Base-by-base conservation (phyloP, 2,113 vertebrate genomes). In the Puma concolor region DNA sequence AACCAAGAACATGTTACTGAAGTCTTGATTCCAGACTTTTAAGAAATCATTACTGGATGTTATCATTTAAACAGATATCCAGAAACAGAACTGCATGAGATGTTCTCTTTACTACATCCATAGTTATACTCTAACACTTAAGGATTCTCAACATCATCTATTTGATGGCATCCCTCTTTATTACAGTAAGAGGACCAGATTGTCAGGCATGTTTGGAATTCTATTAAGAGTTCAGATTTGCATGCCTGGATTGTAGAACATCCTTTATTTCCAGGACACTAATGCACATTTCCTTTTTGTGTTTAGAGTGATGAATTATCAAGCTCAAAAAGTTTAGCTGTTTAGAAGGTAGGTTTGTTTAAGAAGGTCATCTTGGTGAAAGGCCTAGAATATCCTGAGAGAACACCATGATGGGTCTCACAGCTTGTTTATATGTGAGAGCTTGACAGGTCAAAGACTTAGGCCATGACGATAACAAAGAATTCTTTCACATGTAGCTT, bases 151-250 rank as follows among this genome's bases (percentile, higher is more conserved):
- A 38, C 12, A 91, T 96, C 41, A 96, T 69, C 57, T 64, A 96
- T 91, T 52, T 80, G 80, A 97, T 54, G n/a, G 19, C n/a, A 96
- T 91, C 36, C n/a, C 31, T 44, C 89, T 94, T 93, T 87, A 96
- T 50, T 87, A 96, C 29, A 66, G 23, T 54, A 95, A 81, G 38
- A 67, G 52, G 72, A 96, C 25, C 54, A 93, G 92, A 95, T 16
- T 93, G 60, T 96, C 94, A 97, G 96, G 76, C 94, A 96, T 97
- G 89, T 95, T 95, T 92, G 17, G n/a, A 97, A 97, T 96, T 97
- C 74, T n/a, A n/a, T n/a, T 64, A 76, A 89, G 88, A 97, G 76
- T 97, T 97, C 83, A 80, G 67, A 95, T 96, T 81, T 92, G 80
- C 94, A 97, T 96, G 92, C 92, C 71, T 88, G 31, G 66, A 94